These are phyloP conservation scores for Lottia gigantea DNA, from an alignment of 2,888 invertebrate genomes.

Conservation along the genomic window DNA sequence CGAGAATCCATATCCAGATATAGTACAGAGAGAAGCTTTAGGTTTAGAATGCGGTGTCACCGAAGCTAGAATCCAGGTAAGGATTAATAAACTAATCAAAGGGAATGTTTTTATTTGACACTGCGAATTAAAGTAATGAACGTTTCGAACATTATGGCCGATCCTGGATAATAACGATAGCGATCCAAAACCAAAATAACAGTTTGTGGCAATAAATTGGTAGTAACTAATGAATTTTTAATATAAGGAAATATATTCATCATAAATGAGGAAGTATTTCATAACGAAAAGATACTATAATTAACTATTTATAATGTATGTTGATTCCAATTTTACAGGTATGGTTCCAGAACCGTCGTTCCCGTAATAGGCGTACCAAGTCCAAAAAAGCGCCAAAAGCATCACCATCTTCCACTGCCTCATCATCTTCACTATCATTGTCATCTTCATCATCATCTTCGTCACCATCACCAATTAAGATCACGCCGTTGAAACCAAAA, in stretches of 20 bases:
- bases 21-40: background rate
- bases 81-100: background rate
- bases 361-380: background rate
- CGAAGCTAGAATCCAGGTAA: background rate
- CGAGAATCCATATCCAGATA: slow-evolving; percentile 7
- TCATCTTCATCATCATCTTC: slow-evolving; percentile 12
- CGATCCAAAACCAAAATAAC: no score
- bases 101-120: no score
- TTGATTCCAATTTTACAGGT: background rate
- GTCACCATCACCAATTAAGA: background rate
- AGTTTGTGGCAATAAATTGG: no score
- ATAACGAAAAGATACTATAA: no score
- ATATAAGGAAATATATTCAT: no score
- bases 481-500: background rate
- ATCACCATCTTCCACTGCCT: background rate
- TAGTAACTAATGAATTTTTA: no score
- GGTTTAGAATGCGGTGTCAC: background rate
- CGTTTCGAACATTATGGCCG: background rate
- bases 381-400: background rate
- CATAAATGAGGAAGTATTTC: no score
- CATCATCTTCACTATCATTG: background rate
- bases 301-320: no score
- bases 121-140: background rate
- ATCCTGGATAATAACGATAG: no score
- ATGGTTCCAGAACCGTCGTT: background rate